These are phyloP conservation scores for Suncus etruscus DNA, from an alignment of 2,113 vertebrate genomes.

Conservation along the genomic window DNA sequence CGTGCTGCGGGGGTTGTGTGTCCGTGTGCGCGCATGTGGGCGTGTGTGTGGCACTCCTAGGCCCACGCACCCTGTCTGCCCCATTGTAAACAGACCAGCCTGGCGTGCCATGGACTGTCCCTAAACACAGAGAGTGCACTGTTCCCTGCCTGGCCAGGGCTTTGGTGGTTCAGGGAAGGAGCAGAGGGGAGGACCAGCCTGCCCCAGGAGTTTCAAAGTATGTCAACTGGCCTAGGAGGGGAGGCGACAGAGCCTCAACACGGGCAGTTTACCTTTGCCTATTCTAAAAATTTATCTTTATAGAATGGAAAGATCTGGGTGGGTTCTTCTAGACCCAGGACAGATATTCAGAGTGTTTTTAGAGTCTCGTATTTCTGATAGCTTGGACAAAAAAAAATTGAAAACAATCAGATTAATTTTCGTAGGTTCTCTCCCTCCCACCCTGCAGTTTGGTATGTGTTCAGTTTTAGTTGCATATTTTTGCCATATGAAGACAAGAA, in stretches of 20 bases:
- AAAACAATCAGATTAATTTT: too few species aligned
- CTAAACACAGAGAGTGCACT: too few species aligned
- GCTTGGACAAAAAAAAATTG: too few species aligned
- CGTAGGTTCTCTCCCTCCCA: not conserved
- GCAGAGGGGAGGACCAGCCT: not conserved
- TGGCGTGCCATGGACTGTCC: too few species aligned
- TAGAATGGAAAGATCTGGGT: not conserved
- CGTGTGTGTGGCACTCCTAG: too few species aligned
- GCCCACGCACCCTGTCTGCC: too few species aligned
- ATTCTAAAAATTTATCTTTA: conserved; percentile 39
- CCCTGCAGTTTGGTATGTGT: not conserved
- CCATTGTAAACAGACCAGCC: too few species aligned
- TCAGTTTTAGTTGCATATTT: not conserved
- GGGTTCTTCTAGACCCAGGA: not conserved
- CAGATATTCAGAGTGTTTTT: conserved; percentile 53
- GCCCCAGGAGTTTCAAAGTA: conserved; percentile 16
- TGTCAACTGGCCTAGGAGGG: conserved; percentile 9
- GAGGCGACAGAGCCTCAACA: not conserved
- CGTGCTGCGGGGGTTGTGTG: not conserved
- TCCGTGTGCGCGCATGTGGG: not conserved
- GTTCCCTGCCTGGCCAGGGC: not conserved
- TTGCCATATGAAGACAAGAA: not conserved
- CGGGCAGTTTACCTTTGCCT: conserved; percentile 6
- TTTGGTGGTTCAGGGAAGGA: not conserved
- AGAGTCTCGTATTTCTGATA: not conserved